Conservation (phyloP, 2,113 vertebrate species). For the Eurystomus gularis region DNA sequence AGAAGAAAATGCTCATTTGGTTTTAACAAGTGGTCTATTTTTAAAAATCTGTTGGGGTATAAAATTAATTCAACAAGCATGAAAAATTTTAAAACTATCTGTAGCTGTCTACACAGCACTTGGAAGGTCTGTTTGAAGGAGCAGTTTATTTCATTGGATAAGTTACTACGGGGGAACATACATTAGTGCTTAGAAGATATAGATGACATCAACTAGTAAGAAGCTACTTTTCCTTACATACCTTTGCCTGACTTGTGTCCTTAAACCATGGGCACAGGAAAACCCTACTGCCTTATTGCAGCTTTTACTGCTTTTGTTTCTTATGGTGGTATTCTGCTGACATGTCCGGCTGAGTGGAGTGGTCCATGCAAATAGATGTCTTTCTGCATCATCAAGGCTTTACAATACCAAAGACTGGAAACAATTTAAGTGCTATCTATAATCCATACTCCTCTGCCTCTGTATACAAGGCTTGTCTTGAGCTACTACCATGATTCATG, state of each 20-base stretch:
- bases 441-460: not conserved
- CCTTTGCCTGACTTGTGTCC: not conserved
- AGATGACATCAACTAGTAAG: not conserved
- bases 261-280: not conserved
- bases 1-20: not conserved
- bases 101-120: not conserved
- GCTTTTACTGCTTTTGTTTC: not conserved
- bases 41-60: not conserved
- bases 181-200: not conserved
- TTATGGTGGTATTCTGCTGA: not conserved
- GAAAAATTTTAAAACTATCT: not conserved
- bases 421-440: not conserved
- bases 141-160: not conserved
- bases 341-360: not conserved
- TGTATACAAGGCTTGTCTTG: not conserved
- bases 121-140: not conserved
- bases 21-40: not conserved
- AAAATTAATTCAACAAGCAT: not conserved
- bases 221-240: not conserved
- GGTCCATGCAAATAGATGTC: not conserved
- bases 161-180: not conserved
- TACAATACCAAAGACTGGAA: not conserved
- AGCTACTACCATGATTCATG: not conserved
- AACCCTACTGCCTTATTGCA: not conserved
- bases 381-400: not conserved